phyloP scores from a whole-genome alignment of 2,113 vertebrate species.

The Phrynosoma blainvillii region DNA sequence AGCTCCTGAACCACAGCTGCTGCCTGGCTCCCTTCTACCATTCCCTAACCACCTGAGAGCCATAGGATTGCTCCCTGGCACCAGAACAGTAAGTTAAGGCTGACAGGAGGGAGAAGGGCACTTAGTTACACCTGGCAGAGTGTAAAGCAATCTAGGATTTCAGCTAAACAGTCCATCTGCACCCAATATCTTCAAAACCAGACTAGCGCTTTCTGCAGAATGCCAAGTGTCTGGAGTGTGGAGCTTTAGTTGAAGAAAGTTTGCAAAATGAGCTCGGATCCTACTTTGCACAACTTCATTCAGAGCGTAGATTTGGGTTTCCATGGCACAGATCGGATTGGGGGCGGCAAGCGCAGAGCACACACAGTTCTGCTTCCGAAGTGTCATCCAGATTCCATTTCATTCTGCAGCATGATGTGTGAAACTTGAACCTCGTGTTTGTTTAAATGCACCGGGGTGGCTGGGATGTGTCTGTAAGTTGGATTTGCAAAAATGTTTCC shows the following conservation, averaged over 20 bases:
- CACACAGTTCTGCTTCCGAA: not conserved
- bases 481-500: conserved; percentile 21
- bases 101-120: too few species aligned
- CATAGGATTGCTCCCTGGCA: too few species aligned
- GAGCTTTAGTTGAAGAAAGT: not conserved
- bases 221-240: not conserved
- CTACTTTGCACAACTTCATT: not conserved
- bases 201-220: not conserved
- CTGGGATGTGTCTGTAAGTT: conserved; percentile 25
- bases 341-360: not conserved
- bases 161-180: too few species aligned
- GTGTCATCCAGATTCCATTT: conserved; percentile 49
- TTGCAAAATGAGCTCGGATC: not conserved
- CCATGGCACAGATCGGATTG: not conserved
- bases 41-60: too few species aligned
- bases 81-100: too few species aligned
- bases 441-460: not conserved
- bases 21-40: too few species aligned
- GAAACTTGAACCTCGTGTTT: conserved; percentile 17
- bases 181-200: not conserved
- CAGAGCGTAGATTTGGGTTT: not conserved
- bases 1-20: too few species aligned
- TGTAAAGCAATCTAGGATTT: too few species aligned
- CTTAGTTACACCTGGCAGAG: too few species aligned
- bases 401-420: not conserved